Base-by-base conservation (phyloP, 2,797 vertebrate genomes). In the Melanotaenia pygmaea region DNA sequence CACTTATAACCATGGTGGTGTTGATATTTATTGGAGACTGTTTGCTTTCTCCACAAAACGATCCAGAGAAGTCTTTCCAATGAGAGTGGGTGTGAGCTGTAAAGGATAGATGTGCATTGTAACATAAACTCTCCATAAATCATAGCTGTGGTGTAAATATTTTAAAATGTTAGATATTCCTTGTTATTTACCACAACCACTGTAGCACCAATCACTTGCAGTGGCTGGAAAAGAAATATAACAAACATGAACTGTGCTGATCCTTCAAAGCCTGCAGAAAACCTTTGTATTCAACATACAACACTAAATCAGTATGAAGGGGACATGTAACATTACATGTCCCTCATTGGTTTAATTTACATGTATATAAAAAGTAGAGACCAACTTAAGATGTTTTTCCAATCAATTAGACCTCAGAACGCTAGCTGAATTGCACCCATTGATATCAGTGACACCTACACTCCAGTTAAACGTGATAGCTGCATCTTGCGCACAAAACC, bases 21-120 rank as follows among this genome's bases (percentile, higher is more conserved):
- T 8, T 0, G 1, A 94, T 94, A 57, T 94, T 7, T 18, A 95
- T 72, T 0, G 93, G 93, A 45, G 94, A 95, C 73, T 95, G 94
- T 0, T 30, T 76, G 0, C 5, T 0, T 1, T 18, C 85, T 12
- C 70, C 84, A 32, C 94, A 94, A 11, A 22, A 34, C 16, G 77
- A 28, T 1, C 40, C 72, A 0, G 7, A 0, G 4, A 91, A 5
- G 0, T 63, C 3, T 1, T 0, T 1, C 94, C 94, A 95, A 0
- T 80, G 12, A 0, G 0, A 1, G 0, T 88, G 90, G 0, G 40
- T 57, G 43, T 87, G 28, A 0, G 12, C 94, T 94, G 2, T 28
- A 14, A 43, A 70, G 34, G 34, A 20, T 1, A 57, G 3, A 61
- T 11, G 1, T 5, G 13, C 28, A 20, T 2, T 62, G 35, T 45